Evolutionary conservation across 2,888 invertebrate genomes (phyloP), one percentile per base, ranked within the genome.

Genomic region (Griposia aprilina): DNA sequence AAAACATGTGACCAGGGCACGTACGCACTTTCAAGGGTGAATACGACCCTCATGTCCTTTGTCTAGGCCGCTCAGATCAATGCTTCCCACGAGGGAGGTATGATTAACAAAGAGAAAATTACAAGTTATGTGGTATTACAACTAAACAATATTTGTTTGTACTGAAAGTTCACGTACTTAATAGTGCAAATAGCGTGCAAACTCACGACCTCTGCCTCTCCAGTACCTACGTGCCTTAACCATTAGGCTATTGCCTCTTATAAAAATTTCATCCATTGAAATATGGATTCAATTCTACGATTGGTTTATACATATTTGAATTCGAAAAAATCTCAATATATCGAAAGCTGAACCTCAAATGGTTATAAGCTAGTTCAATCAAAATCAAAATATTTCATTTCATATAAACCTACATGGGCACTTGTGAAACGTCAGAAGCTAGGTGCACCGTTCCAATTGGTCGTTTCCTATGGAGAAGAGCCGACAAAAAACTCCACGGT

Each of bases 21-120:
- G 77, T 67, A 55, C 52, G n/a, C 20, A 23, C n/a, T 13, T 50
- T 57, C 67, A 63, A 76, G 55, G 76, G 82, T 50, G 66, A 82
- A 57, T 30, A 63, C 52, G 36, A 50, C 81, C 79, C 76, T 55
- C 41, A 55, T 30, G 82, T 57, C 80, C 82, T 82, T 82, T 50
- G 76, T 82, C 62, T 82, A 48, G 20, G 75, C 45, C 48, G 23
- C 55, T 62, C n/a, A 30, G 55, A 67, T 80, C 48, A 80, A 82
- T 76, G 60, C 30, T 41, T 63, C 45, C 36, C 59, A 48, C 48
- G 67, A 75, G 60, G n/a, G 55, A 82, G 66, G 11, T 67, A 30
- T n/a, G 20, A 62, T 80, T 26, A 48, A 66, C 52, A 60, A 74
- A 75, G 26, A 36, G 10, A 75, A 82, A 45, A 74, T 59, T 23